phyloP scores from a whole-genome alignment of 2,797 vertebrate genomes.

The Anguilla pacifica region DNA sequence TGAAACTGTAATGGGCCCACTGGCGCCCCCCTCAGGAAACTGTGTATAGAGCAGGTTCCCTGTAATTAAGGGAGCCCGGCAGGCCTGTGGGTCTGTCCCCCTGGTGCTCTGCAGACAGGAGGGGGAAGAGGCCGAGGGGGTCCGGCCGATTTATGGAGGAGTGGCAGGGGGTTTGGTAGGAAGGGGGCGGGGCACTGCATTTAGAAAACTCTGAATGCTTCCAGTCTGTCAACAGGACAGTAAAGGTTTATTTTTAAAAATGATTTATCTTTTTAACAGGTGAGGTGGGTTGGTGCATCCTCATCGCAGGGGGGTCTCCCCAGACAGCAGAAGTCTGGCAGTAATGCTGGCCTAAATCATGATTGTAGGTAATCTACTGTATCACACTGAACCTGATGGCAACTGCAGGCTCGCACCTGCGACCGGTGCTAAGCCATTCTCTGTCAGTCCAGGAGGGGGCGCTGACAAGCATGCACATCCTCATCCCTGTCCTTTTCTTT shows the following conservation, averaged over 20 bases:
- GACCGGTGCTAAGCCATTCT: not conserved
- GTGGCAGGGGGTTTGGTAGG: not conserved
- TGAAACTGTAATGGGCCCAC: not conserved
- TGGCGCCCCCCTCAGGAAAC: not conserved
- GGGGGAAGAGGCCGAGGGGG: not conserved
- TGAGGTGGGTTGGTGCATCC: too few species aligned
- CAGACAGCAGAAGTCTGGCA: not conserved
- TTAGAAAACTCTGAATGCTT: not conserved
- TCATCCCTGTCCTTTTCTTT: not conserved
- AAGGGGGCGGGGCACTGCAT: not conserved
- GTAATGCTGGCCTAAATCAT: not conserved
- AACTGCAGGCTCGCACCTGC: not conserved
- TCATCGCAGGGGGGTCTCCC: not conserved
- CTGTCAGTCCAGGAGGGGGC: not conserved
- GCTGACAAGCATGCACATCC: not conserved
- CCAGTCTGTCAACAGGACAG: not conserved
- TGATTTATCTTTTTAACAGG: not conserved
- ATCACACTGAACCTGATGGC: not conserved
- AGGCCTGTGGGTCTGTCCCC: not conserved
- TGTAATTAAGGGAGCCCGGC: conserved; percentile 11
- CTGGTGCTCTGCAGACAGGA: not conserved
- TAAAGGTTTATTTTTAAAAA: not conserved
- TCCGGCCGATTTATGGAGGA: conserved; percentile 9
- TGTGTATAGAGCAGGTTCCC: not conserved
- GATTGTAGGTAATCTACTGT: not conserved